Conservation (phyloP, 1,140 invertebrate species). For the Drosophila fuyamai region DNA sequence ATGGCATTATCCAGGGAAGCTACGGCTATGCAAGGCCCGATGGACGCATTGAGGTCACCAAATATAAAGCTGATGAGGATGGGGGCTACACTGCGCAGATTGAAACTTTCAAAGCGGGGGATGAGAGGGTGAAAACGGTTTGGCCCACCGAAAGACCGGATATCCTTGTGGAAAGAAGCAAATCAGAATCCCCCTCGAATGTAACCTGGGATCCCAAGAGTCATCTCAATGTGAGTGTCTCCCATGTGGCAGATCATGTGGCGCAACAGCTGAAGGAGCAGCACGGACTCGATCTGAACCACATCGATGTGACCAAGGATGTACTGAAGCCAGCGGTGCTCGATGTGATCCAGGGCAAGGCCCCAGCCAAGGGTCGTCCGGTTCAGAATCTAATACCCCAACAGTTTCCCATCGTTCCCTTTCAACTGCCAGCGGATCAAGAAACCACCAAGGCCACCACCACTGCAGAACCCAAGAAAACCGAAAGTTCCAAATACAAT, state of each 20-base stretch:
- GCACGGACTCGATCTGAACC: constrained; percentile 66
- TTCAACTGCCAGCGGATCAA: constrained; percentile 54
- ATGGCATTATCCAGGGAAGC: constrained; percentile 89
- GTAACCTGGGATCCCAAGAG: constrained; percentile 66
- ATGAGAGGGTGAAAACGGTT: constrained; percentile 29
- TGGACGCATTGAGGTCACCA: constrained; percentile 86
- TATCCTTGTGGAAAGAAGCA: constrained; percentile 33
- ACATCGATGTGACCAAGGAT: constrained; percentile 57
- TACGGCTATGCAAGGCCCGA: constrained; percentile 89
- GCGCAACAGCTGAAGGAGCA: constrained; percentile 61
- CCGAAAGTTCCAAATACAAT: constrained; percentile 44
- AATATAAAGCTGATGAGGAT: constrained; percentile 87
- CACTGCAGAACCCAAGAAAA: constrained; percentile 1
- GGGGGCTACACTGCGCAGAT: constrained; percentile 85
- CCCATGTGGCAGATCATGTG: constrained; percentile 45
- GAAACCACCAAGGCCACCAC: constrained; percentile 21
- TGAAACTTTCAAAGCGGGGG: constrained; percentile 54
- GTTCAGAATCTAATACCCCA: constrained; percentile 69
- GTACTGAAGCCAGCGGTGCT: constrained; percentile 59
- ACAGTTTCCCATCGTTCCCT: constrained; percentile 70
- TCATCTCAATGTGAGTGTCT: constrained; percentile 73
- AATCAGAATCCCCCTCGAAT: constrained; percentile 15
- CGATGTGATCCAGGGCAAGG: constrained; percentile 68
- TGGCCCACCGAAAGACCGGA: constrained; percentile 69
- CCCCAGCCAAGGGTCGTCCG: constrained; percentile 41